phyloP scores from a whole-genome alignment of 2,113 vertebrate genomes.

The Hippopotamus amphibius region DNA sequence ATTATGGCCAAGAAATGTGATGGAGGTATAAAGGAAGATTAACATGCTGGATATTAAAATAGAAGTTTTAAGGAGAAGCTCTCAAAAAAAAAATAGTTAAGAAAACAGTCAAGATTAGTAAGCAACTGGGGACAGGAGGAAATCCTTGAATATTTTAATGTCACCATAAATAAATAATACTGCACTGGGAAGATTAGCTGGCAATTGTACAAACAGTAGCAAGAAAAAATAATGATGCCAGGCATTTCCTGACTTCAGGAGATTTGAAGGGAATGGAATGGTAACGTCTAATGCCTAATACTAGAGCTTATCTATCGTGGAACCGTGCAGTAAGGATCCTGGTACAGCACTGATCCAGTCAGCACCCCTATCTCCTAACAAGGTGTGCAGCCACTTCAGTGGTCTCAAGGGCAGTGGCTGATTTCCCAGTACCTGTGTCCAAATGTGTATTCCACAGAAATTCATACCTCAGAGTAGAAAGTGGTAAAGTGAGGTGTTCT shows the following conservation, averaged over 20 bases:
- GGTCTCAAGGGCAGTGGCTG: not conserved
- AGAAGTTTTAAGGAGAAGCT: not conserved
- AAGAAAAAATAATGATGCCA: not conserved
- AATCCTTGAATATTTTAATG: not conserved
- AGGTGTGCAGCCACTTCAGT: not conserved
- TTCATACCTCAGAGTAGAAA: not conserved
- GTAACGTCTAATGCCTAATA: not conserved
- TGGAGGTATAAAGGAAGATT: not conserved
- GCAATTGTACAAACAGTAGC: not conserved
- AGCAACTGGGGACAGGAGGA: not conserved
- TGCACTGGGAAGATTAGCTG: not conserved
- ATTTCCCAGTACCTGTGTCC: not conserved
- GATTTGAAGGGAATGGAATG: not conserved
- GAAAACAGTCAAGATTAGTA: not conserved
- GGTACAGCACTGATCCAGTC: not conserved
- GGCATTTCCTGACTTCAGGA: not conserved
- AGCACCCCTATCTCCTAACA: not conserved
- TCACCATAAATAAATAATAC: conserved; percentile 34
- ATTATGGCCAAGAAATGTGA: not conserved
- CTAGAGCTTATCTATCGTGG: not conserved
- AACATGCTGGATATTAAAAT: not conserved
- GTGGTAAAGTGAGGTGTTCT: not conserved
- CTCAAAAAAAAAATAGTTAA: conserved; percentile 3
- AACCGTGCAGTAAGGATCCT: not conserved
- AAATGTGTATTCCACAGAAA: not conserved